Percentiles rank a stretch among this genome's conserved stretches.
Evolutionary conservation across 2,888 invertebrate genomes (phyloP).

Genomic region (Zygothrica quintamaculata): DNA sequence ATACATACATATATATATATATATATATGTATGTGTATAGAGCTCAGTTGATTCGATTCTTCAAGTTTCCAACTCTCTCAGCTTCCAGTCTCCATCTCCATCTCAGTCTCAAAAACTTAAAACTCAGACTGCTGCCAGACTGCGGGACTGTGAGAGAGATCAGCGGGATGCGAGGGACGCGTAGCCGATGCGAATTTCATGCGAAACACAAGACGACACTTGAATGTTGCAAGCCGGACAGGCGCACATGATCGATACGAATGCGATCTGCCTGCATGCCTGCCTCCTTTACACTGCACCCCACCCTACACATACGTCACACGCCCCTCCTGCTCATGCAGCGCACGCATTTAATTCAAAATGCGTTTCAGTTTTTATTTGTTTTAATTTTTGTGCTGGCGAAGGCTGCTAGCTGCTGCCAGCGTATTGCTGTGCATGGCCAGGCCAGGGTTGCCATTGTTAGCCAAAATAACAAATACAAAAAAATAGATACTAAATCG

Average conservation of each 20-base stretch:
- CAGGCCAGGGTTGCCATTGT: slow-evolving; percentile 77
- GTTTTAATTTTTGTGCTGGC: slow-evolving; percentile 44
- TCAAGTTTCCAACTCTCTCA: slow-evolving; percentile 5
- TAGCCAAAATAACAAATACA: slow-evolving; percentile 58
- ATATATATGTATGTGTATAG: slow-evolving; percentile 3
- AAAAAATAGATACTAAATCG: neutral
- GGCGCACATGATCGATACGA: slow-evolving; percentile 80
- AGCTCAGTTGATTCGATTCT: no score
- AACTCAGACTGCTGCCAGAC: slow-evolving; percentile 54
- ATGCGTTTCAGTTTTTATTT: slow-evolving; percentile 68
- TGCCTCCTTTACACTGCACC: slow-evolving; percentile 1
- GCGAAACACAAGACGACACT: slow-evolving; percentile 76
- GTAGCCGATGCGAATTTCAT: slow-evolving; percentile 52
- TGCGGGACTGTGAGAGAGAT: slow-evolving; percentile 12
- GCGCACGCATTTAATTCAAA: slow-evolving; percentile 76
- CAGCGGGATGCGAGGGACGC: slow-evolving; percentile 22
- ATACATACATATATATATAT: no score
- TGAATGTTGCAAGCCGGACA: slow-evolving; percentile 80
- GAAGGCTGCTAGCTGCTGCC: slow-evolving; percentile 71
- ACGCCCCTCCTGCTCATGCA: slow-evolving; percentile 42
- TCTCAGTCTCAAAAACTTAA: slow-evolving; percentile 16
- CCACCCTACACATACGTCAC: no score
- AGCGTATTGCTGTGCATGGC: slow-evolving; percentile 60
- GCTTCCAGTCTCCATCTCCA: no score
- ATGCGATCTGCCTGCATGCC: slow-evolving; percentile 36